phyloP scores from a whole-genome alignment of 2,888 invertebrate species.

The Dendrolimus houi region DNA sequence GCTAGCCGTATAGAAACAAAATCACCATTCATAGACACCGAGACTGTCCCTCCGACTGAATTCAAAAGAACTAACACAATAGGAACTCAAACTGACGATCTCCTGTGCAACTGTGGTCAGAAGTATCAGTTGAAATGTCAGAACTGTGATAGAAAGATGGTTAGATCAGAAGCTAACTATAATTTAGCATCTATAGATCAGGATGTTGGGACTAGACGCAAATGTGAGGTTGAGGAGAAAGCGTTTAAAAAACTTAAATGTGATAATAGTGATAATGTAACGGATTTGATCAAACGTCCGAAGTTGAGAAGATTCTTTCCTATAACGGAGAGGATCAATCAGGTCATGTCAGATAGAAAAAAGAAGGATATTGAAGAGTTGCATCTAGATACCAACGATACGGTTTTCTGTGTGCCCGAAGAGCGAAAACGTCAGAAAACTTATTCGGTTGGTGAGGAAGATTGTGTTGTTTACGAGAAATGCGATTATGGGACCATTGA shows the following conservation, averaged over 20 bases:
- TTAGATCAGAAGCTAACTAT: constrained; percentile 58
- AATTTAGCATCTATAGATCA: constrained; percentile 41
- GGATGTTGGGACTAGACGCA: constrained; percentile 30
- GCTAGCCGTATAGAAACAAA: constrained; percentile 54
- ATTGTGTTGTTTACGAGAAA: constrained; percentile 57
- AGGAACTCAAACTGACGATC: constrained; percentile 59
- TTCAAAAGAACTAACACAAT: constrained; percentile 51
- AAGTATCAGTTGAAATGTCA: constrained; percentile 38
- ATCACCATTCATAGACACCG: constrained; percentile 51
- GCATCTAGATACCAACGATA: constrained; percentile 51
- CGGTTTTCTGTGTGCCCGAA: constrained; percentile 47
- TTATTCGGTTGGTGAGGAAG: constrained; percentile 50
- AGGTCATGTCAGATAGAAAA: constrained; percentile 48
- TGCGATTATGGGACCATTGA: constrained; percentile 65
- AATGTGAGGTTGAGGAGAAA: constrained; percentile 43
- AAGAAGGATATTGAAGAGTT: constrained; percentile 52
- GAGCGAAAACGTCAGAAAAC: constrained; percentile 57
- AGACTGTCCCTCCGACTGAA: constrained; percentile 34
- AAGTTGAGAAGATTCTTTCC: constrained; percentile 54
- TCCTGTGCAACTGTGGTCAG: constrained; percentile 50
- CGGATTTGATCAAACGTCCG: constrained; percentile 53
- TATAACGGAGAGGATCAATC: constrained; percentile 50
- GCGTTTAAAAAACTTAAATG: constrained; percentile 65
- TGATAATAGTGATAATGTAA: constrained; percentile 47
- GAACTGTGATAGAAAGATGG: constrained; percentile 43